Conservation (phyloP, 1,140 invertebrate species). For the Penaeus indicus region DNA sequence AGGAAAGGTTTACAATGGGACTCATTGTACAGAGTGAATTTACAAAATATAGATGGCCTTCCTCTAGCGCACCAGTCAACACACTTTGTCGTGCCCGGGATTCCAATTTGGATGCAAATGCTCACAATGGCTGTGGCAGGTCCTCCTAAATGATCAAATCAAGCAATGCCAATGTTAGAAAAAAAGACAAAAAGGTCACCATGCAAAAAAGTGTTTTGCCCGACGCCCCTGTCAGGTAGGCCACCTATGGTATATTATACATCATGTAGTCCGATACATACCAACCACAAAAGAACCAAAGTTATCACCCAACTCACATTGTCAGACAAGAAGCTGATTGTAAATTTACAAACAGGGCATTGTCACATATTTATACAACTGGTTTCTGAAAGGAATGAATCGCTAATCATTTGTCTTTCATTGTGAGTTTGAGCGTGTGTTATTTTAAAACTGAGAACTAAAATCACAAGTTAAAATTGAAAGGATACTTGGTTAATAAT, state of each 20-base stretch:
- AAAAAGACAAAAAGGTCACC: no score
- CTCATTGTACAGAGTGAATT: conserved; percentile 61
- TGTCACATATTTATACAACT: conserved; percentile 41
- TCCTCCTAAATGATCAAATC: neutral
- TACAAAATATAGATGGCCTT: conserved; percentile 51
- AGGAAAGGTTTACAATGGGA: conserved; percentile 52
- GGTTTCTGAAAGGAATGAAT: conserved; percentile 40
- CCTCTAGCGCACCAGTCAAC: conserved; percentile 27
- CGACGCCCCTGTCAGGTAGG: neutral
- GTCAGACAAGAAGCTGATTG: conserved; percentile 49
- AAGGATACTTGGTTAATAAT: conserved; percentile 31
- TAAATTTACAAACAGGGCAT: conserved; percentile 56
- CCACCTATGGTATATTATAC: conserved; percentile 35
- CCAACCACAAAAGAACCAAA: conserved; percentile 49
- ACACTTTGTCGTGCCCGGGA: neutral
- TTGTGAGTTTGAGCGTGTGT: conserved; percentile 46
- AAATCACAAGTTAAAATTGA: conserved; percentile 43
- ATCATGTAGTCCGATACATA: conserved; percentile 32
- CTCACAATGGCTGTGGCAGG: no score
- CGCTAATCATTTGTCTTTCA: conserved; percentile 43
- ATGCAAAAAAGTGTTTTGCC: neutral
- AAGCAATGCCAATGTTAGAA: neutral
- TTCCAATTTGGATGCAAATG: no score
- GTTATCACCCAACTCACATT: conserved; percentile 50
- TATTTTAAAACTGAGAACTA: conserved; percentile 1